Evolutionary conservation across 2,113 vertebrate species (phyloP).

Genomic region (Cryptomyrus ogoouensis): DNA sequence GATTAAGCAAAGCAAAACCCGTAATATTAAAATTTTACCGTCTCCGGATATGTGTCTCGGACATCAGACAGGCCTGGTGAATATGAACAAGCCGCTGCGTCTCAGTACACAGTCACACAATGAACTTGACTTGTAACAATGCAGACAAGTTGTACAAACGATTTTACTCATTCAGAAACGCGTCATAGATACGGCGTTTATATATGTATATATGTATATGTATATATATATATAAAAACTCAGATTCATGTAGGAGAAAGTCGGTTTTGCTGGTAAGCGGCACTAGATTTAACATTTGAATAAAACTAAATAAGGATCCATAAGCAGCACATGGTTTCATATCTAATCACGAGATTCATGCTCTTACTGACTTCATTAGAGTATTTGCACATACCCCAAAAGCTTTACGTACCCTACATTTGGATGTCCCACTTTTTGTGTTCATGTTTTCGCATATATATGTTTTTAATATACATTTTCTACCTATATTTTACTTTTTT

Average conservation of each 20-base stretch:
- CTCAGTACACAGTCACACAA: neutral
- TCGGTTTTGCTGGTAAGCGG: neutral
- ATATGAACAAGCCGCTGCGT: neutral
- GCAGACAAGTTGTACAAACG: neutral
- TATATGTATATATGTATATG: neutral
- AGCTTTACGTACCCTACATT: neutral
- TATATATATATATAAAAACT: neutral
- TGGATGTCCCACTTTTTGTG: neutral
- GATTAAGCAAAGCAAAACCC: neutral
- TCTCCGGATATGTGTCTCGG: neutral
- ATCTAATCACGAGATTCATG: neutral
- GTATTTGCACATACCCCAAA: neutral
- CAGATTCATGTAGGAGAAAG: neutral
- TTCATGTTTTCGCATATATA: neutral
- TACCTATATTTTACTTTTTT: neutral
- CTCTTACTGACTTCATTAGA: neutral
- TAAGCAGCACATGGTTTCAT: neutral
- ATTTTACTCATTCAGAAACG: neutral
- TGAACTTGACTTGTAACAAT: neutral
- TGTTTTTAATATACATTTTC: neutral
- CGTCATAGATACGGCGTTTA: neutral
- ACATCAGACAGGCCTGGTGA: neutral
- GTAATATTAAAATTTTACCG: neutral
- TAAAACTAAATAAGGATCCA: neutral
- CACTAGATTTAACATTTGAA: neutral